A percentile compares a stretch with the other conserved stretches of the same genome.
phyloP scores from a whole-genome alignment of 2,797 vertebrate species.

The Spatula clypeata region DNA sequence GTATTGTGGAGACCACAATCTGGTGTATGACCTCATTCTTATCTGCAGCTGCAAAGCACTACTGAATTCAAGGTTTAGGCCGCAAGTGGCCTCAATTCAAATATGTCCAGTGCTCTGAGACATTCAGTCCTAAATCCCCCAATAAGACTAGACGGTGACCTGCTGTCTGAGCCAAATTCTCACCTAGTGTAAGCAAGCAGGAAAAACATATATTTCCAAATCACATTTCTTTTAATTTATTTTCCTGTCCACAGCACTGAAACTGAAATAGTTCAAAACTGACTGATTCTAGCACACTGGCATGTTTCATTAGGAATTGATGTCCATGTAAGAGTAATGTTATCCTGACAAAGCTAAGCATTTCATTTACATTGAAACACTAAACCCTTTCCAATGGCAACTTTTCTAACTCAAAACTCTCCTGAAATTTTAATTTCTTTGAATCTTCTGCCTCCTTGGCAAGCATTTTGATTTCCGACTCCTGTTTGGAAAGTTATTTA shows the following conservation, averaged over 20 bases:
- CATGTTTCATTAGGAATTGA: conserved; percentile 14
- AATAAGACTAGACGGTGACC: not conserved
- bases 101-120: not conserved
- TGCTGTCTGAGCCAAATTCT: conserved; percentile 46
- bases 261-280: conserved; percentile 8
- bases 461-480: conserved; percentile 1
- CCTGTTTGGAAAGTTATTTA: not conserved
- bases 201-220: conserved; percentile 29
- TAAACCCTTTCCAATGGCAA: not conserved
- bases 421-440: conserved; percentile 26
- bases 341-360: not conserved
- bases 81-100: conserved; percentile 57
- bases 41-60: conserved; percentile 72
- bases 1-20: conserved; percentile 52
- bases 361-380: not conserved
- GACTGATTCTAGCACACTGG: conserved; percentile 23
- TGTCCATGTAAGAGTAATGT: not conserved
- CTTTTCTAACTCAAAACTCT: not conserved
- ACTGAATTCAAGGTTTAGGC: conserved; percentile 22
- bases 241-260: not conserved
- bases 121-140: conserved; percentile 8
- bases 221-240: not conserved
- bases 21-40: conserved; percentile 66
- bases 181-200: conserved; percentile 43
- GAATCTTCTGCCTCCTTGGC: conserved; percentile 5